Conservation (phyloP, 1,140 invertebrate genomes). For the Drosophila virilis region DNA sequence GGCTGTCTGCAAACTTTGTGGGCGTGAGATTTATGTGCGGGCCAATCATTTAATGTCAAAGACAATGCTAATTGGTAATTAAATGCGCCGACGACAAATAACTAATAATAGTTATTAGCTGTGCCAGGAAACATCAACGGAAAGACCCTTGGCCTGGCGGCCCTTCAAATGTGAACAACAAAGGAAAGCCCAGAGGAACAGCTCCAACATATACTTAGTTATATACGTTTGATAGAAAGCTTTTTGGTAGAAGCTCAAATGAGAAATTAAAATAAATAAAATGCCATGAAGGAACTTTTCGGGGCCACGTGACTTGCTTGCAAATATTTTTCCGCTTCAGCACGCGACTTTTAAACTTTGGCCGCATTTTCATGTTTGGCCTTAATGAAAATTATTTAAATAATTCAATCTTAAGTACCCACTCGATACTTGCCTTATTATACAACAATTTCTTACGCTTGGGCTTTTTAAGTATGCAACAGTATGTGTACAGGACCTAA, state of each 20-base stretch:
- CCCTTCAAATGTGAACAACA: not conserved
- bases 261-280: constrained; percentile 54
- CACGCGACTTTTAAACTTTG: constrained; percentile 38
- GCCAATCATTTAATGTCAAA: constrained; percentile 40
- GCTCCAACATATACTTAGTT: not conserved
- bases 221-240: not conserved
- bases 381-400: constrained; percentile 51
- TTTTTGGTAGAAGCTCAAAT: constrained; percentile 8
- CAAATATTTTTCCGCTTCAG: constrained; percentile 7
- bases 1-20: constrained; percentile 22
- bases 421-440: not conserved
- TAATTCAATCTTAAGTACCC: constrained; percentile 6
- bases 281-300: constrained; percentile 35
- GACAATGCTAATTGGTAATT: constrained; percentile 68
- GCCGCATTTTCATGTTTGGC: constrained; percentile 6
- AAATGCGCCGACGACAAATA: constrained; percentile 27
- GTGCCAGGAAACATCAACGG: not conserved
- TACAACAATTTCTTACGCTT: not conserved
- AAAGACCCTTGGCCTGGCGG: not conserved
- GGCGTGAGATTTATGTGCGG: constrained; percentile 56
- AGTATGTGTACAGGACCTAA: no score
- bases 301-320: constrained; percentile 45
- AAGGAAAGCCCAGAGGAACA: not conserved
- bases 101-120: constrained; percentile 19
- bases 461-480: not conserved